Evolutionary conservation across 1,140 invertebrate genomes (phyloP).

Genomic region (Littorina saxatilis): DNA sequence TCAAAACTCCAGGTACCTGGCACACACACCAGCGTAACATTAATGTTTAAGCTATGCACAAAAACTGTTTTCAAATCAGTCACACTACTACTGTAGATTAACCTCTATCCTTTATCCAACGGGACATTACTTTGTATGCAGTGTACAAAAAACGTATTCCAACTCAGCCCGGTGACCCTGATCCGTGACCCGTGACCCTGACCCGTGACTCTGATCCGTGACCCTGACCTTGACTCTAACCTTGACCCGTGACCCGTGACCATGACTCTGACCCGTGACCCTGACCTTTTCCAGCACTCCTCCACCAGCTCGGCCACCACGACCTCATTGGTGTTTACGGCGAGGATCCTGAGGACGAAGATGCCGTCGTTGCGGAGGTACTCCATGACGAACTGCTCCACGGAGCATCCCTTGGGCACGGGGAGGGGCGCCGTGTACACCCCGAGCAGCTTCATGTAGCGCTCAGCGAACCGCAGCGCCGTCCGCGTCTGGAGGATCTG

Average conservation of each 20-base stretch:
- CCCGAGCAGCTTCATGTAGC: slow-evolving; percentile 47
- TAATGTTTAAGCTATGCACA: too few species aligned
- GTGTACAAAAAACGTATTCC: neutral
- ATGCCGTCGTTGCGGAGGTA: too few species aligned
- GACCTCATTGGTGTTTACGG: too few species aligned
- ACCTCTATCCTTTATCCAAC: neutral
- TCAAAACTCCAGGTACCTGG: too few species aligned
- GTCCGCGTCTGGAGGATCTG: slow-evolving; percentile 31
- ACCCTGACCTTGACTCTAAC: too few species aligned
- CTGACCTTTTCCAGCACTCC: slow-evolving; percentile 24
- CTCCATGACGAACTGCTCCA: slow-evolving; percentile 43
- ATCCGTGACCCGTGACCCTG: neutral
- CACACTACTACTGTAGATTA: too few species aligned
- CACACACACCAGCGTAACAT: too few species aligned
- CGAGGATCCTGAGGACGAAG: too few species aligned
- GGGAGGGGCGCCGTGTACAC: neutral
- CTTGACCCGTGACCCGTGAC: too few species aligned
- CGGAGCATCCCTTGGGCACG: slow-evolving; percentile 28
- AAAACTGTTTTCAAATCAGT: too few species aligned
- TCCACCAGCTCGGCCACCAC: slow-evolving; percentile 42
- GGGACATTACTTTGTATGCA: neutral
- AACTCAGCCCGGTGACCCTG: neutral
- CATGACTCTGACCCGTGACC: too few species aligned
- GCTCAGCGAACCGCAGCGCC: slow-evolving; percentile 40
- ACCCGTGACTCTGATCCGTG: too few species aligned